Base-by-base conservation (phyloP, 2,113 vertebrate species). In the Glaucomys volans region DNA sequence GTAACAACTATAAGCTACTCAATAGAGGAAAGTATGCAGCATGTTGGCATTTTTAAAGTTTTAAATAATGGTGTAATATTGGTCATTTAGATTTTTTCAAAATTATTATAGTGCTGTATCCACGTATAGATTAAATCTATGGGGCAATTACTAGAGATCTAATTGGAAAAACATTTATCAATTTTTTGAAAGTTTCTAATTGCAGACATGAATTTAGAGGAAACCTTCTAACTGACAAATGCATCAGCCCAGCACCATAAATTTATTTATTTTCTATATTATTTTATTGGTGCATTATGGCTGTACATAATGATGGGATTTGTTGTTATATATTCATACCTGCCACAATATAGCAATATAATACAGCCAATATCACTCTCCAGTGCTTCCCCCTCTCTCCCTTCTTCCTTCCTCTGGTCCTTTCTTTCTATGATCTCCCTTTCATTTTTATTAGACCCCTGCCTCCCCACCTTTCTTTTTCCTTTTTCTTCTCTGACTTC, bases 401-500 rank as follows among this genome's bases (percentile, higher is more conserved):
- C 1, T 10, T 4, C 2, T 1, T 59, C 1, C 10, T 8, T 24
- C 4, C 50, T 11, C n/a, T n/a, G n/a, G 10, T 50, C 17, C 52
- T 5, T 54, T 17, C 4, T 18, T 17, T 54, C 52, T 54, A 18
- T 17, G 16, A 54, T 54, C 54, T 54, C 18, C 54, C 54, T 54
- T 54, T 54, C 17, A 20, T 54, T 54, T 54, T 54, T 18, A 20
- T 54, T 16, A 54, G 54, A 18, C 20, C 54, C 9, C 40, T 42
- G 26, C 28, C 26, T 42, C 4, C 4, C 6, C 32, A 28, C 17
- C 1, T 5, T 37, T 9, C 7, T 3, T 12, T 47, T 12, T 17
- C 4, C 4, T 6, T n/a, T 8, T 35, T 54, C 54, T 54, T 54
- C 54, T 54, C 54, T 54, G 20, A 17, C 54, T 54, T 54, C 17